Evolutionary conservation across 2,888 invertebrate genomes (phyloP).

Genomic region (Amblyjoppa proteus): DNA sequence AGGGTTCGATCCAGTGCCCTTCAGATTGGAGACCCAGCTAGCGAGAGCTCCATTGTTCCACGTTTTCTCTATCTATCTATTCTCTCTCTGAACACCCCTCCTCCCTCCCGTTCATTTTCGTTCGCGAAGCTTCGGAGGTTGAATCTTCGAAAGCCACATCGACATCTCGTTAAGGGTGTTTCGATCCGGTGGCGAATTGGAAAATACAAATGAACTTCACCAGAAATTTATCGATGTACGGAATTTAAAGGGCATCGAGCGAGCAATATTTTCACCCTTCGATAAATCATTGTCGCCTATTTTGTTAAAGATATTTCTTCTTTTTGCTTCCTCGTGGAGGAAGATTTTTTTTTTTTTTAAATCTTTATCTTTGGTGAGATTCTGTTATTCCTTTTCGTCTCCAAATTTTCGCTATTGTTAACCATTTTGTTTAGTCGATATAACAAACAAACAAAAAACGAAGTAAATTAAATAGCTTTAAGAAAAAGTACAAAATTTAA

Average conservation of each 20-base stretch:
- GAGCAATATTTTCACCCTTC: neutral
- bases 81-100: slow-evolving; percentile 33
- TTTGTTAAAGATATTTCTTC: too few relatives aligned
- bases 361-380: too few relatives aligned
- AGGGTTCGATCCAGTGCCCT: slow-evolving; percentile 82
- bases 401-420: too few relatives aligned
- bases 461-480: too few relatives aligned
- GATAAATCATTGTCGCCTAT: too few relatives aligned
- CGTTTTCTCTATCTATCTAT: slow-evolving; percentile 48
- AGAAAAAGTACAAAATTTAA: too few relatives aligned
- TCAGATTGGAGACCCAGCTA: slow-evolving; percentile 78
- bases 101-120: slow-evolving; percentile 28
- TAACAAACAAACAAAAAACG: too few relatives aligned
- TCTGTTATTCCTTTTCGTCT: too few relatives aligned
- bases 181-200: neutral
- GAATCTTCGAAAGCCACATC: neutral
- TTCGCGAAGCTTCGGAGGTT: neutral
- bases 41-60: slow-evolving; percentile 61
- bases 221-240: neutral
- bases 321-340: too few relatives aligned
- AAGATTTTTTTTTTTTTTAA: too few relatives aligned
- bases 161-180: slow-evolving; percentile 14
- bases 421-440: too few relatives aligned
- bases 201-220: neutral
- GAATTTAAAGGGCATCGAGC: neutral